Base-by-base conservation (phyloP, 2,888 invertebrate genomes). In the Lycia hirtaria region DNA sequence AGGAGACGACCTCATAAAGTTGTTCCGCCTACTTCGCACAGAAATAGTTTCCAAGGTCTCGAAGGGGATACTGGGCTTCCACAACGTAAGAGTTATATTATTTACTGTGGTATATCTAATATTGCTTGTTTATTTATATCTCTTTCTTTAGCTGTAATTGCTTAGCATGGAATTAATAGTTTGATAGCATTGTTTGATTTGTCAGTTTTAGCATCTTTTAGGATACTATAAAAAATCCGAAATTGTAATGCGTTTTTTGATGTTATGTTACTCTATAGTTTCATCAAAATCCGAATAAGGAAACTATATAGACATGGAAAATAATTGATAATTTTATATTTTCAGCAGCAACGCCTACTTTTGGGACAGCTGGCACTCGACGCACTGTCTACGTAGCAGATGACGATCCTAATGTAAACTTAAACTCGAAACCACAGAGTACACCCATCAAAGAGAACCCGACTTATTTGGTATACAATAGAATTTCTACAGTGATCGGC, bases 371-470 rank as follows among this genome's bases (percentile, higher is more conserved):
- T 2, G 97, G 97, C 4, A 96, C 96, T 0, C 93, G 97, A 40
- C 93, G 97, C 71, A 97, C 97, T 0, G 97, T 97, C 7, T 97
- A 97, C 82, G 93, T 96, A 43, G 94, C 95, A 6, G 95, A 95
- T 73, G 95, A 95, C 81, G 92, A 94, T 78, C 81, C 93, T 3
- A 89, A 91, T 58, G 87, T 88, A 0, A 84, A 88, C 17, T 72
- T 93, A 1, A 88, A 90, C 59, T 76, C 84, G 17, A 87, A 88
- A 70, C 84, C 91, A 19, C 88, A 92, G 63, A 86, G 87, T 66
- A 87, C 92, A 4, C 90, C 91, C 0, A 76, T 89, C 48, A 87
- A 92, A 69, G 93, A 93, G 58, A 92, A 88, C 69, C 93, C 94
- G 1, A 95, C 95, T 3, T 93, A 96, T 69, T 87, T 96, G 56